Base-by-base conservation (phyloP, 2,113 vertebrate genomes). In the Callocephalon fimbriatum region DNA sequence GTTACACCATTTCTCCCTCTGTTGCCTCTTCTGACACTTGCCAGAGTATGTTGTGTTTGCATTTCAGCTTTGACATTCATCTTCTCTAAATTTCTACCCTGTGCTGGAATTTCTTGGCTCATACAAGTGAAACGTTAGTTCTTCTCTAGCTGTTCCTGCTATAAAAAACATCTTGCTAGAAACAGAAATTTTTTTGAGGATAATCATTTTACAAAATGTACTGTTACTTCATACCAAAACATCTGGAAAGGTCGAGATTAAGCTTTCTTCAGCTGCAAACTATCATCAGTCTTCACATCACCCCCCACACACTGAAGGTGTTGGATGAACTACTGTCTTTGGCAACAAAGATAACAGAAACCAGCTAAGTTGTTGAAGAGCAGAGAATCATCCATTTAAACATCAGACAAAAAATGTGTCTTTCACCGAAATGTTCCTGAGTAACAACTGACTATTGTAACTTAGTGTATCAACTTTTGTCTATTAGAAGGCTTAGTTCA, bases 61-160 rank as follows among this genome's bases (percentile, higher is more conserved):
- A 27, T 67, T 87, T 93, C 84, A 93, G 81, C 38, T 65, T 17
- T 74, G 73, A 94, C n/a, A 81, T 44, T 77, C n/a, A 77, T 70
- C 42, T 48, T 31, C 25, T 21, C 53, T 73, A 6, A 87, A 90
- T 91, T 74, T 95, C 92, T 91, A 32, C 80, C 72, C 58, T 42
- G 50, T 89, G 77, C 77, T 67, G 84, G 94, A 89, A 94, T 89
- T 94, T 80, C 73, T 96, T 96, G 77, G 87, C 81, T 72, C 87
- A 42, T 31, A 22, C 12, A 73, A 90, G 25, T 12, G 50, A 89
- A 86, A 89, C 48, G 40, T 74, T 73, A 75, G 23, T 50, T 67
- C 32, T 90, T 48, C 59, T 62, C 27, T 48, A 37, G 50, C 20
- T 77, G 22, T 17, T 93, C 25, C 65, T 83, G 45, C 80, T 85